Base-by-base conservation (phyloP, 2,113 vertebrate genomes). In the Takifugu bimaculatus region DNA sequence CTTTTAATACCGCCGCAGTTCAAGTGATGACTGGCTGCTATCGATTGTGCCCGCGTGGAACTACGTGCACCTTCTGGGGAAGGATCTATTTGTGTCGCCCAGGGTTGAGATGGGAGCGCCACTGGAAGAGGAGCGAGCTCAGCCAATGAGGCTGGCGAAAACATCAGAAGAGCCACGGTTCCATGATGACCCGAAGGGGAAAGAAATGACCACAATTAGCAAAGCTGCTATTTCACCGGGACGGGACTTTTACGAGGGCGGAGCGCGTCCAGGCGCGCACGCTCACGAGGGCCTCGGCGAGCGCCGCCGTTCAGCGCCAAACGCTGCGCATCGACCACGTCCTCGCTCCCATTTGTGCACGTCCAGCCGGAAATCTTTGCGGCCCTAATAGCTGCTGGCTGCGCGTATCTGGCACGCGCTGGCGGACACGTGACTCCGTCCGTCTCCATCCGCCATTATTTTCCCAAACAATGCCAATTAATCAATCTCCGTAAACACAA, bases 61-160 rank as follows among this genome's bases (percentile, higher is more conserved):
- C 80, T 88, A 88, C 89, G 91, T 92, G 91, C 79, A 61, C 84
- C 84, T 90, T 91, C 83, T 82, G 82, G 87, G 85, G 88, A 91
- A 84, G 85, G 86, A 89, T 90, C 88, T 88, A 91, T 92, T 91
- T 91, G 88, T 84, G 87, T 87, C 87, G 87, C 80, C 87, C 88
- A 85, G 87, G 80, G 85, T 81, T 64, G 82, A 81, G 85, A 85
- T 81, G 78, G 85, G 79, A 85, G 81, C 83, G 84, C 72, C 77
- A 66, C 71, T 61, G 75, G 85, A 80, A 75, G 83, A 86, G 80
- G 28, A 35, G 77, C 81, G 82, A 78, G 85, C 83, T 79, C 76
- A 85, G 87, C 84, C 81, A 87, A 89, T 86, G 81, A 85, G 87
- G 83, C 85, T 90, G 87, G 85, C 86, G 87, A 87, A 91, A 90